Percentiles rank a stretch among this genome's conserved stretches.
These are phyloP conservation scores for Ianthella basta DNA, from an alignment of 37 sponge, comb jelly and placozoan species.

Conservation along the genomic window DNA sequence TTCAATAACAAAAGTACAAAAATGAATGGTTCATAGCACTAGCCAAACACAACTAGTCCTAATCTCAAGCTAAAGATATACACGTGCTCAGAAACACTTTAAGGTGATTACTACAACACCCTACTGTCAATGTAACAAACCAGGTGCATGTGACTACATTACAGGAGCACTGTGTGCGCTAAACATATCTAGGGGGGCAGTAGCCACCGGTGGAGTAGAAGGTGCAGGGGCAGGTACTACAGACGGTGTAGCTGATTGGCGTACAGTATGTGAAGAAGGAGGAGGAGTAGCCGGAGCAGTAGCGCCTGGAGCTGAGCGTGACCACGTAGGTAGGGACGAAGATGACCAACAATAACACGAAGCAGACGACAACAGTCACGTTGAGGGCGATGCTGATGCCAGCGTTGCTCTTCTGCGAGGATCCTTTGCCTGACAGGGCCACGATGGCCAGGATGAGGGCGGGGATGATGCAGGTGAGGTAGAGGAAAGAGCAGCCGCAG, in stretches of 20 bases:
- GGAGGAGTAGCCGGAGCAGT: background rate
- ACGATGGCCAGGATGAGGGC: conserved; percentile 7
- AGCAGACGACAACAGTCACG: background rate
- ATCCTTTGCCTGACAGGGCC: background rate
- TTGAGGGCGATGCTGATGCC: conserved; percentile 6
- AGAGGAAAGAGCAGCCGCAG: background rate
- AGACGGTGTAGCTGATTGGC: background rate
- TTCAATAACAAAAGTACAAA: no score
- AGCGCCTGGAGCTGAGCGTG: background rate
- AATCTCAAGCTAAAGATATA: no score
- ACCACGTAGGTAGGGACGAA: background rate
- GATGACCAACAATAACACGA: background rate
- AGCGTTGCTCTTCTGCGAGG: background rate
- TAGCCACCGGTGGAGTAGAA: background rate
- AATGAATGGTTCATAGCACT: no score
- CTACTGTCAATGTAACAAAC: no score
- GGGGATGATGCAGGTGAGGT: background rate
- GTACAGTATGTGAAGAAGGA: no score
- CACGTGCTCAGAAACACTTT: no score
- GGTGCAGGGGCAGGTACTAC: background rate
- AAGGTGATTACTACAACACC: no score
- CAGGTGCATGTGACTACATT: no score
- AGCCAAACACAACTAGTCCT: no score
- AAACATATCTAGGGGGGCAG: conserved; percentile 12
- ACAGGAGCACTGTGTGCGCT: background rate